phyloP scores from a whole-genome alignment of 1,140 invertebrate species.

The Nasonia vitripennis region DNA sequence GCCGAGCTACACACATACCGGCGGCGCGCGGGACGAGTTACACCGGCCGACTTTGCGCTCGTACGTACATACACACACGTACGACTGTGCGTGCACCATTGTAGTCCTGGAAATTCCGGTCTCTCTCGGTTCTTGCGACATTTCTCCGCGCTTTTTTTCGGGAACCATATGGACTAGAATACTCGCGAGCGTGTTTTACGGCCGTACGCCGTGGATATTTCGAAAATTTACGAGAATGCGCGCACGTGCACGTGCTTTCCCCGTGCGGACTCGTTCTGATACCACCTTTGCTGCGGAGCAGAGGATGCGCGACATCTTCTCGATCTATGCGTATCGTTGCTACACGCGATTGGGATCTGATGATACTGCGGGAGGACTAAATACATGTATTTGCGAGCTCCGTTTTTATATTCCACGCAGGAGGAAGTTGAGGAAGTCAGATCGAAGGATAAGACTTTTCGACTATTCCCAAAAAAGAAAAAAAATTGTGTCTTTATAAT shows the following conservation, averaged over 20 bases:
- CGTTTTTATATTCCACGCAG: too few relatives aligned
- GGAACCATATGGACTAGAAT: neutral
- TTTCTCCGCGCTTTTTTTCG: conserved; percentile 21
- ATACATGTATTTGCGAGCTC: too few relatives aligned
- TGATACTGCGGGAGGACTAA: too few relatives aligned
- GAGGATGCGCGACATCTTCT: too few relatives aligned
- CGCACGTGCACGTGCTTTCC: neutral
- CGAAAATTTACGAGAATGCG: neutral
- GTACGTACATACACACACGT: neutral
- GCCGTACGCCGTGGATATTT: neutral
- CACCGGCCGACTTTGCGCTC: conserved; percentile 3
- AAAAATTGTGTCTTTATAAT: too few relatives aligned
- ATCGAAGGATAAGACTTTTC: too few relatives aligned
- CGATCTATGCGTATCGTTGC: too few relatives aligned
- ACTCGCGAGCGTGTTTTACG: neutral
- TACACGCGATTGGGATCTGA: too few relatives aligned
- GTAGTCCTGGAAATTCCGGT: conserved; percentile 43
- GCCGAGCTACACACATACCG: neutral
- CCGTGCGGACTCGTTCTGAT: neutral
- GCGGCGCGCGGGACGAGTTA: conserved; percentile 16
- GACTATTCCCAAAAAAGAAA: too few relatives aligned
- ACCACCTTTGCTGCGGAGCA: too few relatives aligned
- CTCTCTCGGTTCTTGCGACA: conserved; percentile 16
- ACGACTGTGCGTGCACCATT: neutral
- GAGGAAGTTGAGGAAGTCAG: too few relatives aligned